Base-by-base conservation (phyloP, 2,113 vertebrate species). In the Carassius carassius region DNA sequence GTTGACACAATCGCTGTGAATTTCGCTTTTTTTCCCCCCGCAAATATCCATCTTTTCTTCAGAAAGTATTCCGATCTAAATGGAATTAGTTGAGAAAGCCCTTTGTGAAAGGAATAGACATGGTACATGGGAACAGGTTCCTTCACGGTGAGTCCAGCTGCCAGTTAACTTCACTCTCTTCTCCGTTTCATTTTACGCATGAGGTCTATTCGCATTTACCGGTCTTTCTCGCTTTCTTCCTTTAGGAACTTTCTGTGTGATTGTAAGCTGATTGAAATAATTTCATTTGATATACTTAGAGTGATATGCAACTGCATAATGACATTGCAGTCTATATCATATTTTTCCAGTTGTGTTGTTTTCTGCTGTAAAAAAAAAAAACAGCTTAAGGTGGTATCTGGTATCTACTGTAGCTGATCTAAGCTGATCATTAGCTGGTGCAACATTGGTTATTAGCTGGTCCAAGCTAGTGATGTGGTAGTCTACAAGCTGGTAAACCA, bases 21-120 rank as follows among this genome's bases (percentile, higher is more conserved):
- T 35, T 19, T 35, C 21, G 17, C 7, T 21, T 8, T 4, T 2
- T 44, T 73, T 79, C 11, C 5, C 3, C 35, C 5, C 58, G 67
- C 56, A 82, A 78, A 88, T 82, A 44, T 67, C 76, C 29, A 89
- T 92, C 90, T 88, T 92, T 93, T 58, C 90, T 94, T 89, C 94
- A 93, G 93, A 90, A 95, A 95, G 95, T 93, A 94, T 94, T 93
- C 93, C 92, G 90, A 96, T 97, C 97, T 99, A 98, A 96, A 99
- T 99, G 98, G 98, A 98, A 99, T 96, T 98, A 95, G 97, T 96
- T 96, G 94, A 97, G 96, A 93, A 95, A 96, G 97, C 94, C 95
- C 94, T 95, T 95, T 96, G 95, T 96, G 96, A 97, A 98, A 96
- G 94, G 96, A 95, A 96, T 95, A 99, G 98, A 99, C 97, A 99